Evolutionary conservation across 1,140 invertebrate genomes (phyloP).

Genomic region (Palaemon carinicauda): DNA sequence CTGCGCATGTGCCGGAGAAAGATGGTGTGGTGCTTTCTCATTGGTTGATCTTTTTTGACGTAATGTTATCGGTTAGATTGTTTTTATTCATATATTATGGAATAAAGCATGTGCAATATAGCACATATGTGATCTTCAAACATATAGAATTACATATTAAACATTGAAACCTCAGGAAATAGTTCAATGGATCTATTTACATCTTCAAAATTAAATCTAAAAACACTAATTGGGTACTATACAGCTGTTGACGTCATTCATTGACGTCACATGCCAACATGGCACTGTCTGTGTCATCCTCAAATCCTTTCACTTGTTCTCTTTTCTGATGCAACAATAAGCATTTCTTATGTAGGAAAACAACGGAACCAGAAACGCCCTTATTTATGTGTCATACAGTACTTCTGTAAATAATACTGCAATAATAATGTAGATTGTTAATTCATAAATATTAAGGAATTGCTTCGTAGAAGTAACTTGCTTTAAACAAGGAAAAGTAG

Average conservation of each 20-base stretch:
- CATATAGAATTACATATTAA: not conserved
- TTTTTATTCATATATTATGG: not conserved
- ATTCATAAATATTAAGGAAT: no score
- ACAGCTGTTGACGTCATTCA: no score
- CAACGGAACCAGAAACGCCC: not conserved
- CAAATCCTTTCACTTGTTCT: not conserved
- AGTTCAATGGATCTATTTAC: no score
- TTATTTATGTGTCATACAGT: not conserved
- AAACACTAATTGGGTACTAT: no score
- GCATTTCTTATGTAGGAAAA: not conserved
- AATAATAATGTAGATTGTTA: not conserved
- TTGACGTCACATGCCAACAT: not conserved
- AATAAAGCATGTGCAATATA: not conserved
- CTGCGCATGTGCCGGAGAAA: not conserved
- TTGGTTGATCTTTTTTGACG: not conserved
- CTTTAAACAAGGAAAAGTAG: no score
- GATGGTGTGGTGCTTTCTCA: not conserved
- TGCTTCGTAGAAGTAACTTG: no score
- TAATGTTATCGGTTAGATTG: not conserved
- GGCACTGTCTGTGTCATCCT: not conserved
- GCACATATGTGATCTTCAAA: not conserved
- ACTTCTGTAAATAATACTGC: not conserved
- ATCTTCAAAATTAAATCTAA: not conserved
- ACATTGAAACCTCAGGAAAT: not conserved
- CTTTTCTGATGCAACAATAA: not conserved